Evolutionary conservation across 1,140 invertebrate genomes (phyloP), one percentile per base, ranked within the genome.

Genomic region (Cherax quadricarinatus): DNA sequence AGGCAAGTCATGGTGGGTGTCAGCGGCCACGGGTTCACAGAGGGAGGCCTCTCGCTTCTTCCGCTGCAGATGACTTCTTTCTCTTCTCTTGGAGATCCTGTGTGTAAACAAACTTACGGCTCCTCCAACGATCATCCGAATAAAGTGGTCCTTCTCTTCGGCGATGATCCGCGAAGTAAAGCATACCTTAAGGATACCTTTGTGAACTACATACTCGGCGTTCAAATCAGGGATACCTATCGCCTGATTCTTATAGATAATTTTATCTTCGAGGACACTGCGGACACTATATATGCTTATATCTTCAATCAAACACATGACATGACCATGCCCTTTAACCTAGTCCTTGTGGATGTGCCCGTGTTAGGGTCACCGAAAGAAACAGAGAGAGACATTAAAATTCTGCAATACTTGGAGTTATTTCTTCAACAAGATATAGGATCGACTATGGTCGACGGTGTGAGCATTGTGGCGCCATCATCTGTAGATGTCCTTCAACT

Each of bases 131-230:
- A 62, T 18, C 48, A 1, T 21, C 88, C 49, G 5, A 89, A 82
- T 48, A 89, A 89, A 73, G 88, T 89, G 7, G 62, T 89, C 10
- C 62, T 89, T 6, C 88, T 89, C 62, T 53, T 83, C 41, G 88
- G 88, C 48, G 48, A 89, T 30, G 88, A 82, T 24, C 48, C 49
- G 21, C 24, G 14, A 12, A 66, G 62, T 5, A 83, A 73, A n/a
- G 81, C 21, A 7, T 73, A 62, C 4, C 24, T 89, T 24, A 89
- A 89, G 62, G 88, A 89, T 53, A 30, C 79, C 41, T 70, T 89
- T n/a, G 80, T 89, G 18, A 89, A 89, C 66, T 89, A 89, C n/a
- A 66, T 89, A 10, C 83, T 83, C 41, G 62, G 83, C 49, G 81
- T 83, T 2, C 30, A 73, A 48, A 48, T 81, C 18, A 49, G n/a